Base-by-base conservation (phyloP, 2,888 invertebrate genomes). In the Eupithecia exiguata region DNA sequence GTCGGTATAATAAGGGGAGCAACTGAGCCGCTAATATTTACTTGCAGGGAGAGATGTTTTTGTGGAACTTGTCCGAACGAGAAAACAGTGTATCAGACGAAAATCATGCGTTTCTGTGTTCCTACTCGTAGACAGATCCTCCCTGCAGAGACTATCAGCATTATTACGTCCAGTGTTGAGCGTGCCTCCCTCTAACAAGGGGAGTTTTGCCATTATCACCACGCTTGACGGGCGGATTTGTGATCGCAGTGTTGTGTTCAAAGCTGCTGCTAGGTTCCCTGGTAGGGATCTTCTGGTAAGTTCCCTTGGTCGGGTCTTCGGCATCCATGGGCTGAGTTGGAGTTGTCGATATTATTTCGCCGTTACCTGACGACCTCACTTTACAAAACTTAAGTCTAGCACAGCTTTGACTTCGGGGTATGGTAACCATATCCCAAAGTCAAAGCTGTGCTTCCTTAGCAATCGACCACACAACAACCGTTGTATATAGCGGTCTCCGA, bases 1-100 rank as follows among this genome's bases (percentile, higher is more conserved):
- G 77, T 82, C 70, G 82, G 82, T 82, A 88, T 90, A 91, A 92
- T 90, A 89, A n/a, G 91, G 49, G 87, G 80, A 69, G 70, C 62
- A 40, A 66, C 21, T 40, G 40, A 66, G 38, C 66, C 5, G 40
- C 66, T 66, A 66, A 66, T 66, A 43, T 66, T 65, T 66, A 62
- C 30, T 30, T 18, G 35, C 62, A 35, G 35, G 62, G 35, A 35
- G 49, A 49, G 10, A 21, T 21, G 62, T 62, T 62, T 62, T 62
- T 62, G 30, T 62, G 35, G 14, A 58, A 58, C 53, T 58, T 25
- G 9, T 4, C 21, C 14, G 5, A 58, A 25, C 12, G 12, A 58
- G 25, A 58, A 58, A 58, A 21, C n/a, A 12, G 58, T 14, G 10
- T 21, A 1, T 53, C 12, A 5, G 53, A 21, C 21, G 12, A 53